A percentile compares a stretch with the other conserved stretches of the same genome.
Conservation (phyloP, 1,140 invertebrate genomes). For the Caligus rogercresseyi region DNA sequence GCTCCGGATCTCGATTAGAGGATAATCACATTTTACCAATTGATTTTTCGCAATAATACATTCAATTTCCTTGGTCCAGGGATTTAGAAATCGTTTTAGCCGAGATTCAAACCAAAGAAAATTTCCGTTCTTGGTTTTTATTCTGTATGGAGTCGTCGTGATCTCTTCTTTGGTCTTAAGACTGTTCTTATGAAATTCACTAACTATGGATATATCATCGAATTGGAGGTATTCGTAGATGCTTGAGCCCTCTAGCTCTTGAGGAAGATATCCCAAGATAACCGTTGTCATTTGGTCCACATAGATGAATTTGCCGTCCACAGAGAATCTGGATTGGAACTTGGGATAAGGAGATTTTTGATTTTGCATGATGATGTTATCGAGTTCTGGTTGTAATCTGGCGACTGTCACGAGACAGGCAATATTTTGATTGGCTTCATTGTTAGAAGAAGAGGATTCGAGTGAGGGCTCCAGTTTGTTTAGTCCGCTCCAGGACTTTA, state of each 20-base stretch:
- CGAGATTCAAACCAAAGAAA: slow-evolving; percentile 55
- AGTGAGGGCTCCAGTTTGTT: slow-evolving; percentile 41
- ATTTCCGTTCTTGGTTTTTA: slow-evolving; percentile 53
- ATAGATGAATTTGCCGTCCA: slow-evolving; percentile 43
- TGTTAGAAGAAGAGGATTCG: background rate
- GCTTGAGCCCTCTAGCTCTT: slow-evolving; percentile 75
- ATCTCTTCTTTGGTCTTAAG: slow-evolving; percentile 44
- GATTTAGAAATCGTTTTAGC: slow-evolving; percentile 71
- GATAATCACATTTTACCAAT: slow-evolving; percentile 44
- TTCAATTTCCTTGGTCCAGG: slow-evolving; percentile 79
- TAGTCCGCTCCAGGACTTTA: slow-evolving; percentile 77
- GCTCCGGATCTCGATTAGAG: background rate
- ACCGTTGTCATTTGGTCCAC: slow-evolving; percentile 64
- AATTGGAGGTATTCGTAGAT: slow-evolving; percentile 82
- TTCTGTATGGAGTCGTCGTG: slow-evolving; percentile 51
- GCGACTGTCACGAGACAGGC: slow-evolving; percentile 44
- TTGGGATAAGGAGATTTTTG: slow-evolving; percentile 31
- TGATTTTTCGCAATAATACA: slow-evolving; percentile 68
- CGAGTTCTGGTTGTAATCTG: slow-evolving; percentile 38
- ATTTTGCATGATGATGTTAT: slow-evolving; percentile 20
- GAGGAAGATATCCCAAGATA: slow-evolving; percentile 71
- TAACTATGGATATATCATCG: slow-evolving; percentile 57
- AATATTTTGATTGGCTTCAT: slow-evolving; percentile 20
- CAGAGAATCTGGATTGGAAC: slow-evolving; percentile 43
- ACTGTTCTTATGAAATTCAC: slow-evolving; percentile 63